A percentile compares a stretch with the other conserved stretches of the same genome.
phyloP scores from a whole-genome alignment of 2,113 vertebrate species.

The Ictalurus furcatus region DNA sequence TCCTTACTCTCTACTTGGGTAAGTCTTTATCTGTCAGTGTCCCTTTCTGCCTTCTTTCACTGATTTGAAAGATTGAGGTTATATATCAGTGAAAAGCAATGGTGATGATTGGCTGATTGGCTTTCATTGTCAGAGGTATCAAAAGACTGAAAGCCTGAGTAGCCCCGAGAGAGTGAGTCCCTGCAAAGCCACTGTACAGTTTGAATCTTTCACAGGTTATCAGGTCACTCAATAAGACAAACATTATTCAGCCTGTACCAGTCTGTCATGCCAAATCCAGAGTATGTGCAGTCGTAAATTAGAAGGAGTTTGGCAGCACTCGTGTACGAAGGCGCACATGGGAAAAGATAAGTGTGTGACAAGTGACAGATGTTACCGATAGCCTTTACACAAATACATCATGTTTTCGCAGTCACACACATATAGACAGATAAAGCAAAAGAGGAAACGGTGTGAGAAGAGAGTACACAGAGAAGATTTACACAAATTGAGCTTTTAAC shows the following conservation, averaged over 20 bases:
- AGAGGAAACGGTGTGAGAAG: not conserved
- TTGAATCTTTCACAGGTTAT: conserved; percentile 15
- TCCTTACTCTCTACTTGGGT: not conserved
- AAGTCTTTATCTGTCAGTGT: conserved; percentile 18
- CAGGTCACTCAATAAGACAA: not conserved
- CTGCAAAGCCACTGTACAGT: not conserved
- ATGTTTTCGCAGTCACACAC: not conserved
- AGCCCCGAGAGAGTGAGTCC: not conserved
- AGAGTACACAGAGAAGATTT: not conserved
- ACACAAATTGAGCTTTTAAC: not conserved
- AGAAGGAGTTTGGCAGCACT: not conserved
- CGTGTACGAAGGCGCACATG: not conserved
- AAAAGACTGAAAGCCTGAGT: not conserved
- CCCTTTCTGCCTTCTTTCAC: not conserved
- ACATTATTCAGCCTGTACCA: not conserved
- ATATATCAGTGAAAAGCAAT: not conserved
- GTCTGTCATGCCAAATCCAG: not conserved
- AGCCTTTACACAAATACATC: not conserved
- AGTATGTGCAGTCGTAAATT: not conserved
- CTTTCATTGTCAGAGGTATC: not conserved
- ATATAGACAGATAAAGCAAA: not conserved
- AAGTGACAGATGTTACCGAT: not conserved
- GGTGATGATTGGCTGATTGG: too few relatives aligned
- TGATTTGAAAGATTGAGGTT: conserved; percentile 22
- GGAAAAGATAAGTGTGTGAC: not conserved